Evolutionary conservation across 1,140 invertebrate species (phyloP).

Genomic region (Trissolcus basalis): DNA sequence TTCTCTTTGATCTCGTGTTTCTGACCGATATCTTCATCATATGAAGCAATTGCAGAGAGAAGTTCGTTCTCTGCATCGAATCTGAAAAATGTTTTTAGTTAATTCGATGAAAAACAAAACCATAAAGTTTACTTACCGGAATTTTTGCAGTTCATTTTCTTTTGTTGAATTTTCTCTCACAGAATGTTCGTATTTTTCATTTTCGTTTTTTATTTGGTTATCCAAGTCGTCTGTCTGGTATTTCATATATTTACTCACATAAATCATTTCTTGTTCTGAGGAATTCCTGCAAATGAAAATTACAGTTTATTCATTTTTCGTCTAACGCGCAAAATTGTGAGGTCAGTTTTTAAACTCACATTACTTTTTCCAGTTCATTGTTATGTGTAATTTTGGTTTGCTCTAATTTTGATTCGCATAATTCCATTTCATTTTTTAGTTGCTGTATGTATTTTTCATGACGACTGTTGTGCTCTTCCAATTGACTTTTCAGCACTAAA

Average conservation of each 20-base stretch:
- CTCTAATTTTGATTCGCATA: slow-evolving; percentile 33
- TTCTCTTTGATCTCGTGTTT: slow-evolving; percentile 49
- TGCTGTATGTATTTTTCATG: slow-evolving; percentile 19
- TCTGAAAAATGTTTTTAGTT: too few species aligned
- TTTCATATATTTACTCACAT: slow-evolving; percentile 15
- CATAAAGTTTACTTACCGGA: slow-evolving; percentile 1
- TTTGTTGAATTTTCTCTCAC: slow-evolving; percentile 16
- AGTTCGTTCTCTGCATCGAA: slow-evolving; percentile 36
- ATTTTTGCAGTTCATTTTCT: slow-evolving; percentile 31
- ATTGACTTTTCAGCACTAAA: slow-evolving; percentile 34
- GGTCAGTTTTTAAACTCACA: slow-evolving; percentile 17
- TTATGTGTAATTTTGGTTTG: slow-evolving; percentile 19
- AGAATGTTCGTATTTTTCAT: slow-evolving; percentile 29
- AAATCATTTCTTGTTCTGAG: slow-evolving; percentile 7
- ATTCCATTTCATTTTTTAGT: slow-evolving; percentile 25
- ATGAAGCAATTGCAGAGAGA: slow-evolving; percentile 40
- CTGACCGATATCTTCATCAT: slow-evolving; percentile 56
- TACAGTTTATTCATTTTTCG: too few species aligned
- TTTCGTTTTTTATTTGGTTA: slow-evolving; percentile 29
- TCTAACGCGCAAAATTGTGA: too few species aligned
- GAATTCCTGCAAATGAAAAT: not conserved
- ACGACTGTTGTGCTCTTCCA: slow-evolving; percentile 29
- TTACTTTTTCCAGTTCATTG: slow-evolving; percentile 15
- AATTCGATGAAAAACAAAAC: not conserved
- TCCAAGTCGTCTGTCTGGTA: slow-evolving; percentile 27